Percentiles rank a stretch among this genome's conserved stretches.
Evolutionary conservation across 2,113 vertebrate species (phyloP).

Genomic region (Ploceus nigricollis): DNA sequence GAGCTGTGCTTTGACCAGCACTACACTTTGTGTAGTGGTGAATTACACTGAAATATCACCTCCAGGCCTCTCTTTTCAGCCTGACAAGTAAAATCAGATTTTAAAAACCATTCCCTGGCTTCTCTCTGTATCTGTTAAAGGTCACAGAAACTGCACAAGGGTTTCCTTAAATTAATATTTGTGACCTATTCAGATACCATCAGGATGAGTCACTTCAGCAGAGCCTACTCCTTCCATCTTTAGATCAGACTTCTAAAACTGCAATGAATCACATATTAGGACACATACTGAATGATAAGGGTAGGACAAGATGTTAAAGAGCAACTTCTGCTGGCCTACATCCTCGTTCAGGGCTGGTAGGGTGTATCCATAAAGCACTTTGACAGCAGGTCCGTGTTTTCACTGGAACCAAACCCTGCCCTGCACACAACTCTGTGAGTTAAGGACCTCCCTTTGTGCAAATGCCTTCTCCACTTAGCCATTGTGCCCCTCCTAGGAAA

Average conservation of each 20-base stretch:
- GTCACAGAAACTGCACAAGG: neutral
- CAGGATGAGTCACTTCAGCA: neutral
- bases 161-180: neutral
- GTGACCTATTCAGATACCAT: neutral
- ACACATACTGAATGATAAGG: neutral
- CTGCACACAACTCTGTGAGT: accelerated
- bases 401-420: accelerated
- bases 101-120: neutral
- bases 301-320: neutral
- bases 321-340: neutral
- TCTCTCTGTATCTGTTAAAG: neutral
- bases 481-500: neutral
- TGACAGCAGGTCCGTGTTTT: accelerated
- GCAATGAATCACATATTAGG: neutral
- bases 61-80: neutral
- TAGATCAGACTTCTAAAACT: neutral
- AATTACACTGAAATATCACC: neutral
- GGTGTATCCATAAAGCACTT: accelerated
- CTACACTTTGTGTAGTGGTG: neutral
- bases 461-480: too few species aligned
- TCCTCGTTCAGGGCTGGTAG: accelerated
- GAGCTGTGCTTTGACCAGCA: neutral
- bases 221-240: neutral
- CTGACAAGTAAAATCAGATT: neutral
- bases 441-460: accelerated